Conservation (phyloP, 2,797 vertebrate species). For the Gila robusta region DNA sequence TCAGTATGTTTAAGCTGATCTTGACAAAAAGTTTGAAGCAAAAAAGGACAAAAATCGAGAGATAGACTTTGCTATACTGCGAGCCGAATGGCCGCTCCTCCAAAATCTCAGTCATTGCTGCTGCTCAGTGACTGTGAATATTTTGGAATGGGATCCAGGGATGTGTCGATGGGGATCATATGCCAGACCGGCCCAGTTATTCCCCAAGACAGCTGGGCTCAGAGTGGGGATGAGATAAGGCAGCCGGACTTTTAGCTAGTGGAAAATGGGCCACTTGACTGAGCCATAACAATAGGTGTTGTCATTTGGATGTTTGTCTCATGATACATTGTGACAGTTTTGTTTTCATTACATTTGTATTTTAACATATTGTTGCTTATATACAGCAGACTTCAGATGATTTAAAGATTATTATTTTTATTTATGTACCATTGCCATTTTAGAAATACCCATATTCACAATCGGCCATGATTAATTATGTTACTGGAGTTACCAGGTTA, state of each 20-base stretch:
- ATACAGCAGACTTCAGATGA: not conserved
- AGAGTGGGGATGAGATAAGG: constrained; percentile 59
- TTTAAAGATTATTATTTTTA: not conserved
- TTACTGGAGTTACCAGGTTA: not conserved
- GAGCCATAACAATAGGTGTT: constrained; percentile 54
- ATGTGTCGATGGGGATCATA: constrained; percentile 80
- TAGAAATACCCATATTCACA: not conserved
- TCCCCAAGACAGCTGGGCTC: constrained; percentile 81
- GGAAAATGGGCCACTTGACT: constrained; percentile 60
- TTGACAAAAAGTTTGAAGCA: constrained; percentile 91
- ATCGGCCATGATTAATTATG: not conserved
- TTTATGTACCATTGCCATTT: not conserved
- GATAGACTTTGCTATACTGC: constrained; percentile 87
- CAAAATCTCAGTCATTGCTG: constrained; percentile 86
- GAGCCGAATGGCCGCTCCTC: constrained; percentile 85
- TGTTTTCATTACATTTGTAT: constrained; percentile 1
- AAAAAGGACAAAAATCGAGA: constrained; percentile 89
- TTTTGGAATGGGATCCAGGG: constrained; percentile 76
- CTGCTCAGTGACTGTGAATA: constrained; percentile 62
- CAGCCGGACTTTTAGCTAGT: constrained; percentile 53
- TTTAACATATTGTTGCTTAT: not conserved
- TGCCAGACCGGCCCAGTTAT: constrained; percentile 76
- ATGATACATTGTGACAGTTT: constrained; percentile 20
- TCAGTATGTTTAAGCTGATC: constrained; percentile 89
- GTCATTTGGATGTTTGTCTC: constrained; percentile 38